A percentile compares a stretch with the other conserved stretches of the same genome.
Conservation (phyloP, 2,797 vertebrate genomes). For the Mormyrops boulengeri region DNA sequence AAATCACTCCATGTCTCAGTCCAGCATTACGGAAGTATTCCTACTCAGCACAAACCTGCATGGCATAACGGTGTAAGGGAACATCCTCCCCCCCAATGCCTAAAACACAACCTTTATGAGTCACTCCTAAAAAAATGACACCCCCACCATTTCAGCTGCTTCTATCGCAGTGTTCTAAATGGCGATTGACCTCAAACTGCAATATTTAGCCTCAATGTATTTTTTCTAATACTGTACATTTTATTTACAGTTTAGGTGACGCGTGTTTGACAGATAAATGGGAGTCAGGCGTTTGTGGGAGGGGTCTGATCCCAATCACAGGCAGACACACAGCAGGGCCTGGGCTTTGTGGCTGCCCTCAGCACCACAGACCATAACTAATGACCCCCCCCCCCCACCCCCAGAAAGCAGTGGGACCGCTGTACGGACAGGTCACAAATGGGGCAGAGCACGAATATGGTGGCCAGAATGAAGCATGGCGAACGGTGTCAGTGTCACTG, state of each 20-base stretch:
- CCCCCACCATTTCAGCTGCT: background rate
- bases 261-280: conserved; percentile 66
- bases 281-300: conserved; percentile 60
- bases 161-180: background rate
- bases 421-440: conserved; percentile 72
- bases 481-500: background rate
- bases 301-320: conserved; percentile 60
- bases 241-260: conserved; percentile 61
- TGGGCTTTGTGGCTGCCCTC: conserved; percentile 53
- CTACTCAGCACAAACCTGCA: background rate
- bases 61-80: background rate
- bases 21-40: background rate
- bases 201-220: background rate
- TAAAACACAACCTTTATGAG: background rate
- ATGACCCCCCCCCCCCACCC: conserved; percentile 54
- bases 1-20: background rate
- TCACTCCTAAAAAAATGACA: background rate
- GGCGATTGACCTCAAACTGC: background rate
- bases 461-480: conserved; percentile 39
- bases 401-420: conserved; percentile 51
- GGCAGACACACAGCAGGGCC: conserved; percentile 17
- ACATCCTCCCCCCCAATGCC: background rate
- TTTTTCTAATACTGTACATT: conserved; percentile 66
- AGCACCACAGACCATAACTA: conserved; percentile 64
- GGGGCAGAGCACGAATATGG: conserved; percentile 59